Evolutionary conservation across 2,113 vertebrate genomes (phyloP).

Genomic region (Eudyptes chrysolophus): DNA sequence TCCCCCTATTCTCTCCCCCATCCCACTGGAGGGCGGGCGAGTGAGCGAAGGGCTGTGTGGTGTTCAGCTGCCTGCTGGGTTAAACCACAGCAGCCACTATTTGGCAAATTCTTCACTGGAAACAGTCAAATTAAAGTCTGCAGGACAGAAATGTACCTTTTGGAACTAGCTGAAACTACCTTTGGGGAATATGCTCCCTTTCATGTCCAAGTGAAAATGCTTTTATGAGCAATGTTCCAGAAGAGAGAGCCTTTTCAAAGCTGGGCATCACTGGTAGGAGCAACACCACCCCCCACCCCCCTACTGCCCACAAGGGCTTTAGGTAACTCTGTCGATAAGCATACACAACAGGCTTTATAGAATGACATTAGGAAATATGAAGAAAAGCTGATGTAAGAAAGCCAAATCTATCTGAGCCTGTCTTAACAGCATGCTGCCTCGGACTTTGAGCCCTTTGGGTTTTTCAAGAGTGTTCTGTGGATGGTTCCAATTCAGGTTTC

Average conservation of each 20-base stretch:
- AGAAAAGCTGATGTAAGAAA: background rate
- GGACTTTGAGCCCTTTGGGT: background rate
- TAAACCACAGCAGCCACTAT: background rate
- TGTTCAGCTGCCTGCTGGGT: no score
- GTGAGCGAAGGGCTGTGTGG: no score
- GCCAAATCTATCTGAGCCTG: background rate
- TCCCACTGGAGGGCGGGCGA: no score
- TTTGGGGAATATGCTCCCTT: background rate
- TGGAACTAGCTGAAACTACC: background rate
- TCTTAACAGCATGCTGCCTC: background rate
- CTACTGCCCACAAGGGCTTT: background rate
- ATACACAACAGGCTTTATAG: background rate
- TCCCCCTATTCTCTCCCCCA: no score
- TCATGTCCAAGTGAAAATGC: background rate
- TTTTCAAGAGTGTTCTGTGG: background rate
- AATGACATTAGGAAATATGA: background rate
- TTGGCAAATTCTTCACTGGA: background rate
- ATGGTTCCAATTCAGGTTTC: background rate
- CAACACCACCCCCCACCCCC: rapidly evolving
- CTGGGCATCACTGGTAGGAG: background rate
- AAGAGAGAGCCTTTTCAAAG: background rate
- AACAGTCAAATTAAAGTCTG: background rate
- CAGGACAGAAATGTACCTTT: background rate
- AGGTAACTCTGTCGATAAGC: background rate
- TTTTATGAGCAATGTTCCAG: background rate